Evolutionary conservation across 2,888 invertebrate species (phyloP), one percentile per base, ranked within the genome.

Genomic region (Thyatira batis): DNA sequence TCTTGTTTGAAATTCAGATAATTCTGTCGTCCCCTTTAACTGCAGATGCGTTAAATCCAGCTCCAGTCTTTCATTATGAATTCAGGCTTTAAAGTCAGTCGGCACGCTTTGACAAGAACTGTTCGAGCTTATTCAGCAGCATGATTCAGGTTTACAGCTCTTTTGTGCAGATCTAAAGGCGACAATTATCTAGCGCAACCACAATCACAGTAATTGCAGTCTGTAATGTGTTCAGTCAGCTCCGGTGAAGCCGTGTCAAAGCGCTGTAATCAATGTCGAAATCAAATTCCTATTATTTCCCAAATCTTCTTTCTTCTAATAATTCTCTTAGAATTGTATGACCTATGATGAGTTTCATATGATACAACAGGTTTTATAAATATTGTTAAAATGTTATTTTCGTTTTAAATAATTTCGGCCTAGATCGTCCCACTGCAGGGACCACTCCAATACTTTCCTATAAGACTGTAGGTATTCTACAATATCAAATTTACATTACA

Each of bases 151-250:
- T 61, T 58, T 63, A 49, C 51, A 25, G 51, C 49, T 44, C 54
- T 58, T 69, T 69, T 68, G 58, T 69, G 64, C 55, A 51, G 52
- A 44, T 50, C 30, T 58, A 59, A 52, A 56, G 49, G 55, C 61
- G 66, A 63, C 65, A 68, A 77, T 74, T 76, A 74, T 73, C 67
- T 54, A 46, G 52, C 51, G 45, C 57, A 57, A 53, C 63, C 65
- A 63, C 73, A 71, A 73, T 75, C 69, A 63, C 64, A 58, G 61
- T 61, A 54, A 64, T 64, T 58, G 55, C 66, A 61, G 64, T 61
- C 55, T 60, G 55, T 58, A 52, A 52, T 60, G 61, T 57, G 23
- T 53, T 39, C 46, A 69, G 53, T 67, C 64, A 64, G 69, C 21
- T 48, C 30, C 51, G 25, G 52, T 55, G 30, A 55, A 54, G 54